Evolutionary conservation across 2,113 vertebrate genomes (phyloP).

Genomic region (Podarcis raffonei): DNA sequence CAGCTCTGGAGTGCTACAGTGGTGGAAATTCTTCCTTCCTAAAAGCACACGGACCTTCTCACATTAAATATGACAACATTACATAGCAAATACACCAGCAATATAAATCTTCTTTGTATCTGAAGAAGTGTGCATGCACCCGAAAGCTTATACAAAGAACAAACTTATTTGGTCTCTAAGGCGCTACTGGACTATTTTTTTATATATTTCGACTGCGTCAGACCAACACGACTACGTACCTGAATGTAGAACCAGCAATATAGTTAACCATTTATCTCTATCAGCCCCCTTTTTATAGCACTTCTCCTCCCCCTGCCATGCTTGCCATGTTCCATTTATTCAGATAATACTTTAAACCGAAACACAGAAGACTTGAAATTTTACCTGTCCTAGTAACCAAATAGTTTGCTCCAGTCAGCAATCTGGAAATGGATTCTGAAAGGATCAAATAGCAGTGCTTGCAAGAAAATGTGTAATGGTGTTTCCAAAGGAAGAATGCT

Average conservation of each 20-base stretch:
- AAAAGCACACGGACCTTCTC: not conserved
- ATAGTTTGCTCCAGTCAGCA: not conserved
- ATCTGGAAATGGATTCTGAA: slow-evolving; percentile 9
- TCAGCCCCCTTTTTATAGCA: not conserved
- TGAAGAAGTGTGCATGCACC: too few species aligned
- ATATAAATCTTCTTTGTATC: too few species aligned
- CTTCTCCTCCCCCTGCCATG: not conserved
- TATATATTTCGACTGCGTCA: too few species aligned
- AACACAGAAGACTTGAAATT: not conserved
- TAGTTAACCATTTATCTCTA: not conserved
- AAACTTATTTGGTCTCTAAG: too few species aligned
- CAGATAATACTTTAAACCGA: not conserved
- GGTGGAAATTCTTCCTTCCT: not conserved
- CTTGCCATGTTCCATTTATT: not conserved
- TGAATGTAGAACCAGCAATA: not conserved
- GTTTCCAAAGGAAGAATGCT: not conserved
- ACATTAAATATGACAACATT: not conserved
- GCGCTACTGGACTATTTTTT: too few species aligned
- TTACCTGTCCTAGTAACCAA: slow-evolving; percentile 1
- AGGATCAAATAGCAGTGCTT: not conserved
- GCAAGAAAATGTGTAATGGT: not conserved
- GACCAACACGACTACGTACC: too few species aligned
- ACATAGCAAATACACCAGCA: slow-evolving; percentile 1
- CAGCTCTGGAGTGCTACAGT: not conserved
- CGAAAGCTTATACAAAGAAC: too few species aligned